These are phyloP conservation scores for Ia io DNA, from an alignment of 2,113 vertebrate genomes.

Conservation along the genomic window DNA sequence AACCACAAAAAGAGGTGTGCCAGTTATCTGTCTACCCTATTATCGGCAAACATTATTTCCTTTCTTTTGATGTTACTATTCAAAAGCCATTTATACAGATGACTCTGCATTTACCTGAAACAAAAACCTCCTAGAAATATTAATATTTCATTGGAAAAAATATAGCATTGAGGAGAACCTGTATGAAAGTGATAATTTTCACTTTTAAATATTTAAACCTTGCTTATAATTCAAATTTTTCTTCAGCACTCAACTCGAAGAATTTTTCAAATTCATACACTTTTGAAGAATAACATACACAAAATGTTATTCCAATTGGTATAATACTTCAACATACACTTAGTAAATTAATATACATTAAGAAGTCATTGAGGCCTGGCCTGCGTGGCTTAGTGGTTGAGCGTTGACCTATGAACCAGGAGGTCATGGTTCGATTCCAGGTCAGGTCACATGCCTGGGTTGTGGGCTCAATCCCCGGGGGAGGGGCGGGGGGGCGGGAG, in stretches of 20 bases:
- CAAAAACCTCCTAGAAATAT: neutral
- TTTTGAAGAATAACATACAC: neutral
- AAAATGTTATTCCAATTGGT: neutral
- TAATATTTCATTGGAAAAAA: neutral
- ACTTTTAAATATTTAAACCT: neutral
- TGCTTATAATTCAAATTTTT: neutral
- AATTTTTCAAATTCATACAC: neutral
- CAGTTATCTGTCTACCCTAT: neutral
- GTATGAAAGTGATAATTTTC: neutral
- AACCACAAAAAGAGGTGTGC: neutral
- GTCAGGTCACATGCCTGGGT: too few species aligned
- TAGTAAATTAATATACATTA: neutral
- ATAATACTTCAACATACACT: neutral
- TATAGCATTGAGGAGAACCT: neutral
- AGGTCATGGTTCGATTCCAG: too few species aligned
- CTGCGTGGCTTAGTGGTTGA: too few species aligned
- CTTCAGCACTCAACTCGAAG: neutral
- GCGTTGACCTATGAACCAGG: too few species aligned
- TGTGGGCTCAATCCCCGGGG: too few species aligned
- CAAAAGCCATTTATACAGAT: neutral
- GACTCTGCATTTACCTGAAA: neutral
- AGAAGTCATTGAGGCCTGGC: neutral
- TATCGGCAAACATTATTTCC: neutral
- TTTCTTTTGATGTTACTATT: slow-evolving; percentile 7
- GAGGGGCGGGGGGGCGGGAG: fast-evolving